Base-by-base conservation (phyloP, 2,888 invertebrate species). In the Thecophora atra region DNA sequence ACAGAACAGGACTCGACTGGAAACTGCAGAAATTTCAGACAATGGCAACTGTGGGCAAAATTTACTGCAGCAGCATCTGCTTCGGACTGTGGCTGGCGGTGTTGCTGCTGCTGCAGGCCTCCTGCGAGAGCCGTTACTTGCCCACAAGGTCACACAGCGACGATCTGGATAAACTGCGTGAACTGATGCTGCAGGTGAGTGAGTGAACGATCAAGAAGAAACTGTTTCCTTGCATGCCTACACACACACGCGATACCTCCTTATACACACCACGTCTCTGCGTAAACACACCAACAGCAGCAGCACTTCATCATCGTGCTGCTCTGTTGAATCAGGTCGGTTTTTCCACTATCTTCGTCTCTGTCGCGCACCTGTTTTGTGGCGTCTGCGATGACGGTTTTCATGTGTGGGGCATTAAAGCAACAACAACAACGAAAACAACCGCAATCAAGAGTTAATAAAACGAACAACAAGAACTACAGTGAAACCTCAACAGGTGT, bases 101-200 rank as follows among this genome's bases (percentile, higher is more conserved):
- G 77, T 75, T 82, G 78, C 76, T 77, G 71, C 76, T 79, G 76
- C 79, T 80, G 74, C 80, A 79, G 79, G 83, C 79, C 75, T 81
- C 83, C 76, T 82, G 83, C 74, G 86, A 86, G 76, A 80, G 84
- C 72, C 84, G 89, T 79, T 89, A 89, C 78, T 83, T 89, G 73
- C 89, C 89, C 65, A 89, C 89, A 77, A 85, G 89, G 82, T 86
- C 87, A 76, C 87, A 87, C 78, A 86, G 86, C 70, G 89, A 89
- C 80, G 86, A 88, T 79, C 82, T 89, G 81, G 89, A 89, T 80
- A 89, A 88, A 84, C 82, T 89, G 76, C 84, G 88, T 77, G 89
- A 89, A 78, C 81, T 89, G 76, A 86, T 89, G 83, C 87, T 88
- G 85, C 89, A 89, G 86, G 89, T 89, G 84, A 87, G 88, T 79